A percentile compares a stretch with the other conserved stretches of the same genome.
Evolutionary conservation across 92 coral and sea anemone genomes (phyloP).

Genomic region (Desmophyllum pertusum): DNA sequence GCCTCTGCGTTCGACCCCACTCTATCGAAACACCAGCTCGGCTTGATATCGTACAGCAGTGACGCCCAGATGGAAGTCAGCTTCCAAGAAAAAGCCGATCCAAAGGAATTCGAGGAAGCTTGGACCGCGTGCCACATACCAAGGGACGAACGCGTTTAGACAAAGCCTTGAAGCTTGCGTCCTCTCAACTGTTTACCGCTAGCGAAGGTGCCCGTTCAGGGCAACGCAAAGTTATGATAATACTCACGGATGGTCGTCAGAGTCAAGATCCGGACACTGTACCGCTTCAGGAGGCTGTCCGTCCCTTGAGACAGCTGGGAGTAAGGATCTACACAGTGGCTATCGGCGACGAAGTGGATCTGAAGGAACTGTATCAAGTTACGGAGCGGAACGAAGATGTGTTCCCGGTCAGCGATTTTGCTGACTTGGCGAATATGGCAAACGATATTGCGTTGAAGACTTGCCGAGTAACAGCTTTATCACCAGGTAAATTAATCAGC

Average conservation of each 20-base stretch:
- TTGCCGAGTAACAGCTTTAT: slow-evolving; percentile 31
- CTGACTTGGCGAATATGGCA: slow-evolving; percentile 67
- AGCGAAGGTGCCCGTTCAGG: slow-evolving; percentile 76
- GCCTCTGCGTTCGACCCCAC: slow-evolving; percentile 69
- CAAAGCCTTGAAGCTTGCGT: slow-evolving; percentile 74
- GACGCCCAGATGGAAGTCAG: slow-evolving; percentile 53
- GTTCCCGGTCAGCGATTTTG: slow-evolving; percentile 66
- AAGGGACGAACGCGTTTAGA: slow-evolving; percentile 86
- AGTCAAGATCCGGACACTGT: slow-evolving; percentile 68
- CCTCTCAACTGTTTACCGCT: slow-evolving; percentile 54
- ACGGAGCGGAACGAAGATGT: slow-evolving; percentile 71
- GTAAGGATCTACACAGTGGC: slow-evolving; percentile 76
- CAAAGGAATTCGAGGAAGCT: slow-evolving; percentile 47
- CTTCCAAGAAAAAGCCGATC: slow-evolving; percentile 16
- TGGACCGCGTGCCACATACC: slow-evolving; percentile 65
- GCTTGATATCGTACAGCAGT: slow-evolving; percentile 74
- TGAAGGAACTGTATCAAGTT: slow-evolving; percentile 65
- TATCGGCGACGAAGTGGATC: slow-evolving; percentile 73
- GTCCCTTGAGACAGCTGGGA: slow-evolving; percentile 64
- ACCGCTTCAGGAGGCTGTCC: slow-evolving; percentile 51
- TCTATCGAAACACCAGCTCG: slow-evolving; percentile 59
- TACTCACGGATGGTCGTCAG: slow-evolving; percentile 89
- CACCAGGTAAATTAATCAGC: slow-evolving; percentile 7
- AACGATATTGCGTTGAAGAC: slow-evolving; percentile 70
- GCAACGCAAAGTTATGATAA: slow-evolving; percentile 71